Conservation (phyloP, 2,113 vertebrate genomes). For the Cathartes aura region DNA sequence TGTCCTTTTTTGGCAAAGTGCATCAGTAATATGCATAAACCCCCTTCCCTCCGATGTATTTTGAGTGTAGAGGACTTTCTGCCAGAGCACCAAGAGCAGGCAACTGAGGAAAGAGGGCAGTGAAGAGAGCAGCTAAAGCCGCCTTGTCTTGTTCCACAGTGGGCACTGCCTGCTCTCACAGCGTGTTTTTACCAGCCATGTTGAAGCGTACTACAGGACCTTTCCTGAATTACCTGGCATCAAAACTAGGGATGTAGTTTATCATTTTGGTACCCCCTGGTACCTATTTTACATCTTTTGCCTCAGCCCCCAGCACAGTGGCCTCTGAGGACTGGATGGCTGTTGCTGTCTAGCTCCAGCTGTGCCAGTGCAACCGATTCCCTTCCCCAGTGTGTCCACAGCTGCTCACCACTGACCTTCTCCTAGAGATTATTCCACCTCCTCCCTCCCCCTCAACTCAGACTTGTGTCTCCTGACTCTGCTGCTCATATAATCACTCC, state of each 20-base stretch:
- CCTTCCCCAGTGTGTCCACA: neutral
- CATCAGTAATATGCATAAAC: neutral
- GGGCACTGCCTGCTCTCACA: accelerated
- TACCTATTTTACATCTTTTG: neutral
- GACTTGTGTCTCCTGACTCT: neutral
- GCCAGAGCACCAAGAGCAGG: neutral
- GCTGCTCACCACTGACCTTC: neutral
- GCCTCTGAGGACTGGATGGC: neutral
- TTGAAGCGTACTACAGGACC: neutral
- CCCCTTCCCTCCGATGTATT: neutral
- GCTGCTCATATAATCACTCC: neutral
- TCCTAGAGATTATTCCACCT: neutral
- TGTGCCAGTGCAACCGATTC: neutral
- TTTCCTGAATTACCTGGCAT: neutral
- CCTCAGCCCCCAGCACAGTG: neutral
- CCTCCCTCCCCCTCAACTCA: neutral
- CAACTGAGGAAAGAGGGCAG: neutral
- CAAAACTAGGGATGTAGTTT: neutral
- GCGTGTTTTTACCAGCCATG: neutral
- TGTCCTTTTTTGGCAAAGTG: neutral
- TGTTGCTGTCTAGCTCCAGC: neutral
- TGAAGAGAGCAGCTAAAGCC: neutral
- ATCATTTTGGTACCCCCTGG: accelerated
- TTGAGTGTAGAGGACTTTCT: neutral
- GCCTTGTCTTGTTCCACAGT: accelerated